Percentiles rank a stretch among this genome's conserved stretches.
phyloP scores from a whole-genome alignment of 2,797 vertebrate genomes.

The Sebastes flavidus region DNA sequence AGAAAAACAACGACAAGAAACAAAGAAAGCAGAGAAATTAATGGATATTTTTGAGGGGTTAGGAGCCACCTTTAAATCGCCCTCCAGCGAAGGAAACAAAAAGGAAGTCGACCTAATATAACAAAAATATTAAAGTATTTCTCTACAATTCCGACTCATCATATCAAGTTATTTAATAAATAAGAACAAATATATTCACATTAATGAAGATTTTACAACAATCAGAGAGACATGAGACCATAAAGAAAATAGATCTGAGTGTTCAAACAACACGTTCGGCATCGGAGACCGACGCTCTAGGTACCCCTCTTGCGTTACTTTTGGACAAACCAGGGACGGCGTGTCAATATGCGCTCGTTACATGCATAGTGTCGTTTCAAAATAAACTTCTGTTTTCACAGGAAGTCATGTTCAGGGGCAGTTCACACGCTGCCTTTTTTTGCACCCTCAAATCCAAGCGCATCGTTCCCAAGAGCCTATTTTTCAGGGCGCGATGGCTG shows the following conservation, averaged over 20 bases:
- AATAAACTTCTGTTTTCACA: no score
- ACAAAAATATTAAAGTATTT: not conserved
- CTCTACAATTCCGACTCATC: not conserved
- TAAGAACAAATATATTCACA: not conserved
- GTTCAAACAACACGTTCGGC: no score
- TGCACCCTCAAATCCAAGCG: no score
- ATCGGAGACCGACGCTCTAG: no score
- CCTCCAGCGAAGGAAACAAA: not conserved
- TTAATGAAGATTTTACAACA: not conserved
- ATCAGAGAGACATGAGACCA: not conserved
- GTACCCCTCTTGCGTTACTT: no score
- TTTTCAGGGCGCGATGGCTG: no score
- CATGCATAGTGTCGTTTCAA: accelerated
- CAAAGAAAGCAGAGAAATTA: not conserved
- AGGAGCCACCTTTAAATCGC: not conserved
- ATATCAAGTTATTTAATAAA: not conserved
- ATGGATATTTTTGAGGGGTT: not conserved
- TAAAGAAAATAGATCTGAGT: not conserved
- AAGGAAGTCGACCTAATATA: not conserved
- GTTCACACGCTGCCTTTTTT: no score
- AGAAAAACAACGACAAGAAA: not conserved
- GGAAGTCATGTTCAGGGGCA: no score
- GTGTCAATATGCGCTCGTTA: no score
- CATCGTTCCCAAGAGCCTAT: no score
- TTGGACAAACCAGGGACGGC: no score